Percentiles rank a stretch among this genome's conserved stretches.
phyloP scores from a whole-genome alignment of 30 jellyfish, hydroid and myxozoan species.

The Turritopsis rubra region DNA sequence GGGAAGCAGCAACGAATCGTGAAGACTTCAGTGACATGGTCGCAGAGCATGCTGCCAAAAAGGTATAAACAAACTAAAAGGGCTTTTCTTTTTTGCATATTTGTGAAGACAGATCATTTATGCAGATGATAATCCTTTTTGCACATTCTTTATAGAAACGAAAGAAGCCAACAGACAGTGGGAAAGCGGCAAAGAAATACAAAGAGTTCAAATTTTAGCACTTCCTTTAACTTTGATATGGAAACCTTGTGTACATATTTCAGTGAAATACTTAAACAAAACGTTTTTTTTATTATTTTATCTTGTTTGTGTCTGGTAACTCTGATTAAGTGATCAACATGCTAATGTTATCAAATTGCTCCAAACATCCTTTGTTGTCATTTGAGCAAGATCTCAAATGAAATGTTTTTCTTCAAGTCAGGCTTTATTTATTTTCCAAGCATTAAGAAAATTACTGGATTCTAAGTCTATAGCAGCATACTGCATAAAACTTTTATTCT shows the following conservation, averaged over 20 bases:
- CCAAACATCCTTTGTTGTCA: no score
- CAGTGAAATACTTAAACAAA: background rate
- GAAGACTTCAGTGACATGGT: slow-evolving; percentile 99
- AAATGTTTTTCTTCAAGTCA: no score
- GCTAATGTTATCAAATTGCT: no score
- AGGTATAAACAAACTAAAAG: slow-evolving; percentile 32
- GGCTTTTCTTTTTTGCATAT: background rate
- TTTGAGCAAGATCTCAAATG: no score
- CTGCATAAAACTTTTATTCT: no score
- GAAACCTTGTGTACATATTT: background rate
- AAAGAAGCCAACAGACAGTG: slow-evolving; percentile 91
- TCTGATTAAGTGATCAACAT: no score
- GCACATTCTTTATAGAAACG: slow-evolving; percentile 65
- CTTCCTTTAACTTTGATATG: background rate
- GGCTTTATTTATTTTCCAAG: no score
- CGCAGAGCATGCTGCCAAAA: slow-evolving; percentile 98
- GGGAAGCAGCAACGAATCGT: slow-evolving; percentile 70
- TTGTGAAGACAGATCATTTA: background rate
- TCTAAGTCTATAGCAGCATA: no score
- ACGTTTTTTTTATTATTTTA: background rate
- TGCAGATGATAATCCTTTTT: background rate
- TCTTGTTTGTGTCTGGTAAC: no score
- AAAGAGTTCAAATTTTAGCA: slow-evolving; percentile 85
- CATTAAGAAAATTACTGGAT: no score
- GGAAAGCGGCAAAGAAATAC: slow-evolving; percentile 96